Base-by-base conservation (phyloP, 2,888 invertebrate species). In the Mythimna ferrago region DNA sequence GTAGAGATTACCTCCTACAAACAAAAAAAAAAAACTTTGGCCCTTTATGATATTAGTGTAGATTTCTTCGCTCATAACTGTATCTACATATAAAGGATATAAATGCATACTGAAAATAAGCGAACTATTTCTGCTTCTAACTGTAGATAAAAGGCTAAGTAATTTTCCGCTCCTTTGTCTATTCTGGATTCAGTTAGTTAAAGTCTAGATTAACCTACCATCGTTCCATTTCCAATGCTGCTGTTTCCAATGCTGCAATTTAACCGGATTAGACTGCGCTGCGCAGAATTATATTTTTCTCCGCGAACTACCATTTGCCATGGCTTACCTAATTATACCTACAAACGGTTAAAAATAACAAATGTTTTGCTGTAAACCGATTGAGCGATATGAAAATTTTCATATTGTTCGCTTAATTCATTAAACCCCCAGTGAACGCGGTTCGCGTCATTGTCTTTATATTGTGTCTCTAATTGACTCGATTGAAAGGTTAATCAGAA, bases 151-250 rank as follows among this genome's bases (percentile, higher is more conserved):
- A 61, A n/a, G 7, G 14, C 16, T 51, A 58, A 1, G 48, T 32
- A 32, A 38, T 21, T 53, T 10, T 32, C 2, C n/a, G 21, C 21
- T 41, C 19, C 19, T 19, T 54, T 44, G 19, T 21, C 32, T 19
- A 16, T 26, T 26, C 26, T 26, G 14, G 10, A 73, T 53, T 53
- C 10, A 35, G 35, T 41, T 61, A 41, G 41, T n/a, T n/a, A n/a
- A n/a, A n/a, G n/a, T 66, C 11, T 44, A 19, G 53, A 38, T 54
- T 60, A 21, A 44, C n/a, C 44, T 54, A 66, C 6, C n/a, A 38
- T 76, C 54, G 61, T 54, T n/a, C 21, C 19, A 48, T 60, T 76
- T 48, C 38, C 26, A 48, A 32, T 48, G 14, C 26, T 32, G 32
- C 76, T 26, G 53, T 38, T n/a, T n/a, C n/a, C n/a, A n/a, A n/a